phyloP scores from a whole-genome alignment of 2,113 vertebrate species.

The Noturus placidus region DNA sequence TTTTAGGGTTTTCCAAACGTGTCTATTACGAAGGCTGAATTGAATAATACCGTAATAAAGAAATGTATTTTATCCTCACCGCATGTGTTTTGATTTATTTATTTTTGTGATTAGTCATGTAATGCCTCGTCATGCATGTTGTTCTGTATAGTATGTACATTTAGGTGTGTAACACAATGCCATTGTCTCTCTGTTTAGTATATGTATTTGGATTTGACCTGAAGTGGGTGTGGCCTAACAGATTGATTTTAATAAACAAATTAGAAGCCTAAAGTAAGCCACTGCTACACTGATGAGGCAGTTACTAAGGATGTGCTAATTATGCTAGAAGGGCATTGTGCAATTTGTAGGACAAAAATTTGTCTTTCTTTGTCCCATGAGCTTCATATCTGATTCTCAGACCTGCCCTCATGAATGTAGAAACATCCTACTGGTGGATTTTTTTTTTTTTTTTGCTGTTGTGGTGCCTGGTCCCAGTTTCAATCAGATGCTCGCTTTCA shows the following conservation, averaged over 20 bases:
- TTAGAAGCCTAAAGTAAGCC: not conserved
- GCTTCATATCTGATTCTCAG: not conserved
- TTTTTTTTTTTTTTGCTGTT: too few relatives aligned
- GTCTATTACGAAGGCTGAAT: slow-evolving; percentile 28
- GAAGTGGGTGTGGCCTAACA: not conserved
- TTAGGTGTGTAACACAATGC: not conserved
- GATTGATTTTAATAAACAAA: not conserved
- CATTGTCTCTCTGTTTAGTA: not conserved
- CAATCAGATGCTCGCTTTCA: not conserved
- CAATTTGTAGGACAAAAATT: not conserved
- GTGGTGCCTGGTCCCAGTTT: not conserved
- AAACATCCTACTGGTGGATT: not conserved
- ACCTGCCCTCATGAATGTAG: not conserved
- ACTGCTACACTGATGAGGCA: not conserved
- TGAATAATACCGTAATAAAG: slow-evolving; percentile 39
- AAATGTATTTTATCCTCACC: slow-evolving; percentile 30
- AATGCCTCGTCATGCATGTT: not conserved
- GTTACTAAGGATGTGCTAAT: not conserved
- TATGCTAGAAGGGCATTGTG: not conserved
- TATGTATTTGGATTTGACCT: not conserved
- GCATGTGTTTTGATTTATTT: not conserved
- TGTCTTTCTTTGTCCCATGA: too few relatives aligned
- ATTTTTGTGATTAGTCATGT: not conserved
- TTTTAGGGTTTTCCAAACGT: slow-evolving; percentile 29
- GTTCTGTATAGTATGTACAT: not conserved